A percentile compares a stretch with the other conserved stretches of the same genome.
Evolutionary conservation across 2,113 vertebrate species (phyloP).

Genomic region (Bos indicus): DNA sequence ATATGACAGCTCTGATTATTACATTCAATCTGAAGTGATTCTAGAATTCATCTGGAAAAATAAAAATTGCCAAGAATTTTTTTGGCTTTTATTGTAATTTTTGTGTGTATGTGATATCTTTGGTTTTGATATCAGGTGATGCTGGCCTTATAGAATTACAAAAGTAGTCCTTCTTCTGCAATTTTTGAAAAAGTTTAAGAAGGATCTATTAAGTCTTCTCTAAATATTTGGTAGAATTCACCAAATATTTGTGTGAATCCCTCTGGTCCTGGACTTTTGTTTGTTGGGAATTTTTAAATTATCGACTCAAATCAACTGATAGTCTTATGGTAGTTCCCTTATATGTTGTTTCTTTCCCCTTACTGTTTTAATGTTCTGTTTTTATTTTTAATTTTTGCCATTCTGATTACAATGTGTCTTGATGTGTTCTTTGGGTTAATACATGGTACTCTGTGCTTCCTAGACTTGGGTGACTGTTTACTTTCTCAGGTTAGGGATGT

Average conservation of each 20-base stretch:
- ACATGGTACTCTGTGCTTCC: background rate
- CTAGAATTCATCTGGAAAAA: conserved; percentile 59
- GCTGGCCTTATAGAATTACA: background rate
- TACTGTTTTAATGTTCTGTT: background rate
- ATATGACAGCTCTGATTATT: background rate
- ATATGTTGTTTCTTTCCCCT: background rate
- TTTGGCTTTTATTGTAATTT: background rate
- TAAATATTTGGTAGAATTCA: background rate
- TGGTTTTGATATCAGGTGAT: background rate
- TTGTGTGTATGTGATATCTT: background rate
- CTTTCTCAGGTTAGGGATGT: background rate
- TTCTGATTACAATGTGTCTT: background rate
- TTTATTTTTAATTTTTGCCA: background rate
- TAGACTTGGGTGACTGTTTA: background rate
- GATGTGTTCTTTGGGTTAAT: background rate
- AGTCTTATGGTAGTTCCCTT: background rate
- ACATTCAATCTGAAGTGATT: conserved; percentile 32
- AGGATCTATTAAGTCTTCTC: background rate
- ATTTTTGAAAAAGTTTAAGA: background rate
- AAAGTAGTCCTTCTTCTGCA: background rate
- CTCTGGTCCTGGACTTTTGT: background rate
- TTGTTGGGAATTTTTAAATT: background rate
- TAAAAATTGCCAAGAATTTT: conserved; percentile 23
- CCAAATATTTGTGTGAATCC: background rate
- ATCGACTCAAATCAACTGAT: background rate